These are phyloP conservation scores for Melanargia galathea DNA, from an alignment of 2,888 invertebrate genomes.

Conservation along the genomic window DNA sequence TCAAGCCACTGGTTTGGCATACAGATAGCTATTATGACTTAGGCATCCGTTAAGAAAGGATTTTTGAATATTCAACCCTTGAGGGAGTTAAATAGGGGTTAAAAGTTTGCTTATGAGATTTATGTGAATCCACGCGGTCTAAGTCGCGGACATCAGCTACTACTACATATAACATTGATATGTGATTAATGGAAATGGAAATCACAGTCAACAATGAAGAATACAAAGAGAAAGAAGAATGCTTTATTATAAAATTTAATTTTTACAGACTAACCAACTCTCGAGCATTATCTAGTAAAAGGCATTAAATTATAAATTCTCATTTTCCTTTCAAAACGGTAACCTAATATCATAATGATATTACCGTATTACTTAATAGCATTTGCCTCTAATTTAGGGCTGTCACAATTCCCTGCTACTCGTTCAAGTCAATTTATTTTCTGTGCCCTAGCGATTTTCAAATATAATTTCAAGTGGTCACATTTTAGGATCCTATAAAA, in stretches of 20 bases:
- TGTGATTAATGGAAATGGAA: too few species aligned
- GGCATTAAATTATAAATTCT: conserved; percentile 13
- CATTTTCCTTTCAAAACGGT: conserved; percentile 25
- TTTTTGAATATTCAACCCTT: too few species aligned
- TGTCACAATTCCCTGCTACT: neutral
- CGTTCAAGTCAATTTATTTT: neutral
- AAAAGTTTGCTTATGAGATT: too few species aligned
- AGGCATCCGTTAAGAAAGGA: too few species aligned
- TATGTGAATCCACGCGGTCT: too few species aligned
- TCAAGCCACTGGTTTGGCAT: too few species aligned
- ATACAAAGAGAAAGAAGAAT: neutral
- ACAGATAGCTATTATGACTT: too few species aligned
- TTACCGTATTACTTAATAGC: conserved; percentile 27
- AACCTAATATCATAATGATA: conserved; percentile 28
- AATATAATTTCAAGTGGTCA: neutral
- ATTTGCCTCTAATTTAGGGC: conserved; percentile 20
- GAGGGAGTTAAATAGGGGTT: too few species aligned
- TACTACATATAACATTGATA: too few species aligned
- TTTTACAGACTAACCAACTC: neutral
- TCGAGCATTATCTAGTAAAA: neutral
- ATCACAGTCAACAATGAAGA: too few species aligned
- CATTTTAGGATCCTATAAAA: too few species aligned
- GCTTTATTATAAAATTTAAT: neutral
- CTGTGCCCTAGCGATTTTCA: neutral
- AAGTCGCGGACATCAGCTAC: too few species aligned